Evolutionary conservation across 2,888 invertebrate genomes (phyloP).

Genomic region (Arctia plantaginis): DNA sequence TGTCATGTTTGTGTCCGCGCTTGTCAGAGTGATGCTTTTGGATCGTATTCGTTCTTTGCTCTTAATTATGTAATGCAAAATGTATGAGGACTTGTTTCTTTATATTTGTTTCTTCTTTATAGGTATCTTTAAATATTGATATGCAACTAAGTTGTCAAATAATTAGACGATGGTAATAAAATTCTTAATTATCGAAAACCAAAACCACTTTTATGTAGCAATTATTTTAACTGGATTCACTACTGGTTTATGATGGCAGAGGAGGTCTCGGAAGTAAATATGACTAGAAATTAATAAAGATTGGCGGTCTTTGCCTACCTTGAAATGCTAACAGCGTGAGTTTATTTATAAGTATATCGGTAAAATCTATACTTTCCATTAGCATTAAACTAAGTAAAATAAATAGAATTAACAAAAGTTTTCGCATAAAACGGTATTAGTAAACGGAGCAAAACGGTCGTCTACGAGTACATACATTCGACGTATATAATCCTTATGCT

Average conservation of each 20-base stretch:
- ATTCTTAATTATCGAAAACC: too few species aligned
- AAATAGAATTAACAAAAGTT: not conserved
- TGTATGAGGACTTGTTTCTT: not conserved
- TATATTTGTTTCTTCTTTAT: not conserved
- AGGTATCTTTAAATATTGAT: not conserved
- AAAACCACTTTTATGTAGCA: not conserved
- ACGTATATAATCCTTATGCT: not conserved
- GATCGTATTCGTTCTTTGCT: constrained; percentile 50
- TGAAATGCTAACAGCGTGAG: not conserved
- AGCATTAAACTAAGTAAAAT: too few species aligned
- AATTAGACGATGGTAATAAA: too few species aligned
- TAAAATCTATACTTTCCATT: not conserved
- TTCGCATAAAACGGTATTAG: not conserved
- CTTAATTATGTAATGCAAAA: constrained; percentile 15
- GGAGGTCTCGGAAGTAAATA: not conserved
- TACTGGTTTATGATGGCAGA: not conserved
- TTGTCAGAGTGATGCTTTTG: constrained; percentile 69
- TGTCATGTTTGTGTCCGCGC: constrained; percentile 71
- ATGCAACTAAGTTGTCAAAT: not conserved
- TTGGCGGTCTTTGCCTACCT: too few species aligned
- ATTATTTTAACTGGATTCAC: not conserved
- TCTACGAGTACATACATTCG: not conserved
- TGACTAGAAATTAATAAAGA: not conserved
- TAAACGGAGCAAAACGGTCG: not conserved
- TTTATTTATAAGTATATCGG: not conserved